Evolutionary conservation across 2,797 vertebrate genomes (phyloP).

Genomic region (Enteromius paludinosus): DNA sequence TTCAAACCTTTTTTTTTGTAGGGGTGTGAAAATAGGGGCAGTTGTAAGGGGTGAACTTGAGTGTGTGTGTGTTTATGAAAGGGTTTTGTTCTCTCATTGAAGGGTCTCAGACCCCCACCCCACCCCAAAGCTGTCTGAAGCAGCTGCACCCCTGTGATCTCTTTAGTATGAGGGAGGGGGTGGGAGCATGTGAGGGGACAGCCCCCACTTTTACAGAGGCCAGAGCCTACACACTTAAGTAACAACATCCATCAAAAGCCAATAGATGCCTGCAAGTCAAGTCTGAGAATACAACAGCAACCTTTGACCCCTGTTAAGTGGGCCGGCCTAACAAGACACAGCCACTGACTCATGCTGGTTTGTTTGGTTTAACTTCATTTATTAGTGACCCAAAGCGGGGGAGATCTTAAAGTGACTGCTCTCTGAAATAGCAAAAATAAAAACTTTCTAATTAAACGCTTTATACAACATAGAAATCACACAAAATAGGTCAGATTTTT

Average conservation of each 20-base stretch:
- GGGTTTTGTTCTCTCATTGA: slow-evolving; percentile 76
- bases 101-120: slow-evolving; percentile 75
- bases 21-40: slow-evolving; percentile 59
- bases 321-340: slow-evolving; percentile 72
- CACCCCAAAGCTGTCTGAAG: slow-evolving; percentile 83
- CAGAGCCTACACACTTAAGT: slow-evolving; percentile 82
- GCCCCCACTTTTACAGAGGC: slow-evolving; percentile 77
- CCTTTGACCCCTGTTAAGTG: slow-evolving; percentile 80
- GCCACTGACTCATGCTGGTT: slow-evolving; percentile 60
- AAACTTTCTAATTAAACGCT: slow-evolving; percentile 1
- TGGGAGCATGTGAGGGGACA: slow-evolving; percentile 71
- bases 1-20: slow-evolving; percentile 59
- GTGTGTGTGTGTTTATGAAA: slow-evolving; percentile 53
- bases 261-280: slow-evolving; percentile 86
- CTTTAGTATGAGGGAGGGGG: slow-evolving; percentile 74
- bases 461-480: neutral
- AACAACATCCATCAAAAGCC: slow-evolving; percentile 87
- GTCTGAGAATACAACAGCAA: slow-evolving; percentile 86
- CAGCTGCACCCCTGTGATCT: slow-evolving; percentile 86
- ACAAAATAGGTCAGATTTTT: neutral
- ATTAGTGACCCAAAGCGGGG: slow-evolving; percentile 45
- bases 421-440: neutral
- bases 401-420: slow-evolving; percentile 19
- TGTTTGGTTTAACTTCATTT: slow-evolving; percentile 64
- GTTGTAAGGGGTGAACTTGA: slow-evolving; percentile 57